phyloP scores from a whole-genome alignment of 92 coral and sea anemone species.

The Epizoanthus illoricatus region DNA sequence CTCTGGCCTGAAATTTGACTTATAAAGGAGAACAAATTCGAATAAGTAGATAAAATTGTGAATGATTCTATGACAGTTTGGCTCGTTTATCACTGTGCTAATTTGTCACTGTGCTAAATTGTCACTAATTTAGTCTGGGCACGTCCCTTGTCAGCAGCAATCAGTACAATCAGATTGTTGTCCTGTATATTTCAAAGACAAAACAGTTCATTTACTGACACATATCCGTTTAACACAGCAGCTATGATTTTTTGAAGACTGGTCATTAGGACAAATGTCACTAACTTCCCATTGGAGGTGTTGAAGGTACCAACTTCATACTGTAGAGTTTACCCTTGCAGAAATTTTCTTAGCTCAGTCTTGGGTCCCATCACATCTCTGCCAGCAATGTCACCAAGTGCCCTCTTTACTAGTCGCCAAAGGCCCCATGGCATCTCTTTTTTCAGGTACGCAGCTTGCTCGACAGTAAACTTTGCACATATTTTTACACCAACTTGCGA shows the following conservation, averaged over 20 bases:
- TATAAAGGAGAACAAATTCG: too few species aligned
- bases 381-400: constrained; percentile 12
- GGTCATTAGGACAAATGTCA: background rate
- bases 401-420: constrained; percentile 6
- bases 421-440: constrained; percentile 29
- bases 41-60: too few species aligned
- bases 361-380: background rate
- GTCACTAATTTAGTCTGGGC: background rate
- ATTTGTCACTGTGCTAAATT: background rate
- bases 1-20: too few species aligned
- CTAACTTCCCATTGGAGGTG: background rate
- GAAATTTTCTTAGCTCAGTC: background rate
- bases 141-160: background rate
- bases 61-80: too few species aligned
- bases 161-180: background rate
- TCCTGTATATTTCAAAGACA: background rate
- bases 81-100: constrained; percentile 29
- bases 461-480: constrained; percentile 1
- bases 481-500: background rate
- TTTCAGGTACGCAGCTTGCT: constrained; percentile 17
- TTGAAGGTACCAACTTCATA: constrained; percentile 2
- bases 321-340: background rate
- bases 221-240: background rate
- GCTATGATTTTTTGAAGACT: background rate
- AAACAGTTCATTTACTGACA: background rate